Evolutionary conservation across 2,797 vertebrate genomes (phyloP).

Genomic region (Babyrousa celebensis): DNA sequence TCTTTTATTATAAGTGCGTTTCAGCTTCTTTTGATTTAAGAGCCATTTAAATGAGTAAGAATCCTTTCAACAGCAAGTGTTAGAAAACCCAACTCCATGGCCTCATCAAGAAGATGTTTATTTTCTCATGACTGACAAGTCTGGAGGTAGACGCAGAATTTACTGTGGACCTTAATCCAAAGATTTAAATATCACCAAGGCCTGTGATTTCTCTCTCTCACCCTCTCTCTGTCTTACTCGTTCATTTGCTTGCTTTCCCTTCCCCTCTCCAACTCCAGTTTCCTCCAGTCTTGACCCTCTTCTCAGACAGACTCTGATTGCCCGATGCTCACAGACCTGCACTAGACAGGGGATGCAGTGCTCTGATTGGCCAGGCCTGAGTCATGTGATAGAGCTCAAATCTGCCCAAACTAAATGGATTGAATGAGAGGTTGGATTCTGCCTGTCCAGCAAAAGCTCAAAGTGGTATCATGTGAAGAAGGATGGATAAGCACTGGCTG

Average conservation of each 20-base stretch:
- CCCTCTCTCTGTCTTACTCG: neutral
- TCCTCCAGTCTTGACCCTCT: no score
- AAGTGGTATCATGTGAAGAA: neutral
- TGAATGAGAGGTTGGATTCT: neutral
- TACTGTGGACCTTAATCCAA: neutral
- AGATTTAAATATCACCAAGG: neutral
- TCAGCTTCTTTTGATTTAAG: constrained; percentile 8
- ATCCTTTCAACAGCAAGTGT: neutral
- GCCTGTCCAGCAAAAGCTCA: neutral
- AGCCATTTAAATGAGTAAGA: neutral
- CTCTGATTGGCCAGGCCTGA: neutral
- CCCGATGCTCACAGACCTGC: neutral
- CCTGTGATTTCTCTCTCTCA: neutral
- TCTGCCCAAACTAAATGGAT: neutral
- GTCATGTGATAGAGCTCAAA: neutral
- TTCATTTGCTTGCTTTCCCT: neutral
- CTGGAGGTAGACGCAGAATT: neutral
- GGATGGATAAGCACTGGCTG: no score
- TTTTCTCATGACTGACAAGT: neutral
- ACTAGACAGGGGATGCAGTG: neutral
- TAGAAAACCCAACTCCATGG: neutral
- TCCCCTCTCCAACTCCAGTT: neutral
- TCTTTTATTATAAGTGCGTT: neutral
- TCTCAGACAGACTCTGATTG: neutral
- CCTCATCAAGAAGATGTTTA: neutral